Evolutionary conservation across 1,140 invertebrate genomes (phyloP), one percentile per base, ranked within the genome.

Genomic region (Gonioctena quinquepunctata): DNA sequence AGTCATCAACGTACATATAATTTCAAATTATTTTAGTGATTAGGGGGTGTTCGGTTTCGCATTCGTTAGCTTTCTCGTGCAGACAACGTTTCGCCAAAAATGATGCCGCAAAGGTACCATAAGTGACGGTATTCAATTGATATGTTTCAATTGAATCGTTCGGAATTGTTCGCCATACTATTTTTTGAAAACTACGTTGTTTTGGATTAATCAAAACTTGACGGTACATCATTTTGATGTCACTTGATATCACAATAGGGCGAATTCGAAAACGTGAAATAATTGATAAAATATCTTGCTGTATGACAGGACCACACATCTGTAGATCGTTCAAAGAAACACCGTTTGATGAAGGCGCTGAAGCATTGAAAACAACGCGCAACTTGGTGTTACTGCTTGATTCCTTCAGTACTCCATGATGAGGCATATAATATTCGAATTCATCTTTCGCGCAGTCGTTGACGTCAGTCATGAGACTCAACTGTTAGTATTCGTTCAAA

Each of bases 151-250:
- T 1, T 21, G 64, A 19, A 52, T 72, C 25, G 8, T 25, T 23
- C 4, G 25, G 7, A 33, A 7, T 33, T 11, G 28, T 11, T 7
- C 28, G 8, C 28, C 28, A 33, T 11, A 33, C 28, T 11, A 33
- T 33, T 33, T 33, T 33, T 33, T 33, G 28, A 7, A 33, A 13
- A 11, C 6, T 7, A 16, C 42, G 16, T 26, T 85, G 73, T 28
- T 79, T 67, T 7, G 70, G 18, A 50, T 72, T 59, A 0, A 86
- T 63, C 11, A 66, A 48, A n/a, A 84, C 70, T 69, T 81, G 79
- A 25, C 82, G 69, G 71, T 82, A 85, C 82, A 84, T 85, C 70
- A 84, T 80, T 27, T 52, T 60, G 19, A 81, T 75, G 56, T 82
- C 80, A 2, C 69, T 71, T 21, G 71, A 67, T 25, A 82, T 50